Evolutionary conservation across 2,888 invertebrate species (phyloP).

Genomic region (Noctua pronuba): DNA sequence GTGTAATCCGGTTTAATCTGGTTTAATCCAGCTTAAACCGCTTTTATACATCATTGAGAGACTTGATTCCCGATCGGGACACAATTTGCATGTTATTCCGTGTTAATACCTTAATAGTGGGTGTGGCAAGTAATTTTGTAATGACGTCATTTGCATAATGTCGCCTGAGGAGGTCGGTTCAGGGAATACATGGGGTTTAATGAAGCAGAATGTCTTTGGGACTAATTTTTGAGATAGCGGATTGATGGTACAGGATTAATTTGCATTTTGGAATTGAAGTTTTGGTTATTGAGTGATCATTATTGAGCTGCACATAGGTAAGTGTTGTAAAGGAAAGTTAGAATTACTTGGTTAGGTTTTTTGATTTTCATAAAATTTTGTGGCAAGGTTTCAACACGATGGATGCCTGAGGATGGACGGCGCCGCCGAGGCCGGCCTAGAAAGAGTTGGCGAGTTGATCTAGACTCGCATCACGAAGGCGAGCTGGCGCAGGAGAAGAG

Average conservation of each 20-base stretch:
- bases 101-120: slow-evolving; percentile 85
- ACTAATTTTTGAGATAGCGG: slow-evolving; percentile 39
- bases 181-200: slow-evolving; percentile 42
- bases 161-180: slow-evolving; percentile 40
- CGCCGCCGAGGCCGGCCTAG: too few species aligned
- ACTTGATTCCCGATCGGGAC: slow-evolving; percentile 89
- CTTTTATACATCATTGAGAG: slow-evolving; percentile 89
- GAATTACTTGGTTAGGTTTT: neutral
- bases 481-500: too few species aligned
- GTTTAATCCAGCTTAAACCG: slow-evolving; percentile 84
- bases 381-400: too few species aligned
- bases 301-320: too few species aligned
- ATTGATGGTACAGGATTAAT: slow-evolving; percentile 17
- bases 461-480: too few species aligned
- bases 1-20: slow-evolving; percentile 82
- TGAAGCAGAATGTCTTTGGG: slow-evolving; percentile 40
- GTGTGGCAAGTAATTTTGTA: slow-evolving; percentile 79
- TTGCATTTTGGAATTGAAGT: slow-evolving; percentile 19
- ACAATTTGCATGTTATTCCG: slow-evolving; percentile 87
- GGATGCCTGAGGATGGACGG: too few species aligned
- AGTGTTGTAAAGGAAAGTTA: neutral
- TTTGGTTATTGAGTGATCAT: neutral
- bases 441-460: too few species aligned
- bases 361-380: too few species aligned
- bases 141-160: slow-evolving; percentile 74